A percentile compares a stretch with the other conserved stretches of the same genome.
These are phyloP conservation scores for Burhinus bistriatus DNA, from an alignment of 2,113 vertebrate species.

Conservation along the genomic window DNA sequence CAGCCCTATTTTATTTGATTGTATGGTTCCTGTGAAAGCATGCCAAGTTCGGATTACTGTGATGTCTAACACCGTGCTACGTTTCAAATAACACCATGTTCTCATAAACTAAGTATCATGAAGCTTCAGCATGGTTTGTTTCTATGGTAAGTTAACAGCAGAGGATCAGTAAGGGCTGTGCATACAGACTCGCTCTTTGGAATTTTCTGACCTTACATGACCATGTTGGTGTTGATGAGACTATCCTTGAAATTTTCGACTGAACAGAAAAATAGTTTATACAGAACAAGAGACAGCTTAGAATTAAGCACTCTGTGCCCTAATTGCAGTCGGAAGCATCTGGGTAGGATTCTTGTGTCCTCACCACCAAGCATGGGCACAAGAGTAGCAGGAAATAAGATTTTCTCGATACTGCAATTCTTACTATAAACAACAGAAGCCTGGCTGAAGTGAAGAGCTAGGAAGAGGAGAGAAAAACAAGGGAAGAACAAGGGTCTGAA, in stretches of 20 bases:
- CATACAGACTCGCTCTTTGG: not conserved
- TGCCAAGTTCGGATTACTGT: slow-evolving; percentile 31
- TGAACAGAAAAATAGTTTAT: not conserved
- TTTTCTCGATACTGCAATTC: not conserved
- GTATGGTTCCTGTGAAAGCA: not conserved
- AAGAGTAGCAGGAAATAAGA: not conserved
- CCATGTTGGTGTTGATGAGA: not conserved
- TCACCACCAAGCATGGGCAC: not conserved
- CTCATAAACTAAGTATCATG: slow-evolving; percentile 27
- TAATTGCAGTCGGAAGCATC: not conserved
- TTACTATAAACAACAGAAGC: not conserved
- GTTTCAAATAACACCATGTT: slow-evolving; percentile 57
- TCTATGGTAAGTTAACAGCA: slow-evolving; percentile 37
- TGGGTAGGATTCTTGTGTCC: not conserved
- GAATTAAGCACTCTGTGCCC: not conserved
- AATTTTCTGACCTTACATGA: slow-evolving; percentile 16
- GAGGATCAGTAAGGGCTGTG: not conserved
- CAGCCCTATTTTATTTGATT: not conserved
- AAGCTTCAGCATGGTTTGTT: slow-evolving; percentile 44
- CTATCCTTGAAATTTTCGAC: not conserved
- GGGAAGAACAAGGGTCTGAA: not conserved
- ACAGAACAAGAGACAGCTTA: not conserved
- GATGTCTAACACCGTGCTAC: slow-evolving; percentile 43
- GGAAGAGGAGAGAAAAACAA: not conserved
- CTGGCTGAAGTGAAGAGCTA: not conserved